phyloP scores from a whole-genome alignment of 2,113 vertebrate species.

The Bostrychus sinensis region DNA sequence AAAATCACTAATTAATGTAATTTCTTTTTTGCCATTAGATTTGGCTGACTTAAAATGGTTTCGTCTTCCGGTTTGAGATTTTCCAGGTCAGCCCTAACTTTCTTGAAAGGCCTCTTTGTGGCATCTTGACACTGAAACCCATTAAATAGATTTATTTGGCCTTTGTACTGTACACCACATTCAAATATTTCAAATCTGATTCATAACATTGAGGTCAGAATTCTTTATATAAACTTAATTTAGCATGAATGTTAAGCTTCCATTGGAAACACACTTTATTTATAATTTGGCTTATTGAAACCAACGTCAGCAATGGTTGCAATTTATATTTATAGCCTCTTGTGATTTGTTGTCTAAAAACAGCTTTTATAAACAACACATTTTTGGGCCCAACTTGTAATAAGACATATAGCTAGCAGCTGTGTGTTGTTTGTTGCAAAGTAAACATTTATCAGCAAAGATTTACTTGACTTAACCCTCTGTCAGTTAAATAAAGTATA shows the following conservation, averaged over 20 bases:
- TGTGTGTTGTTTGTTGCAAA: conserved; percentile 21
- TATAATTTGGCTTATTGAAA: background rate
- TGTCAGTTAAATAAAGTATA: too few species aligned
- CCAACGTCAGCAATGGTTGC: background rate
- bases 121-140: background rate
- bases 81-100: conserved; percentile 21
- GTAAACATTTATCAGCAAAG: background rate
- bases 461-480: background rate
- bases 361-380: conserved; percentile 12
- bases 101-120: background rate
- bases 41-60: too few species aligned
- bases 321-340: conserved; percentile 4
- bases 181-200: background rate
- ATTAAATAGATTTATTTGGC: conserved; percentile 22
- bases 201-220: background rate
- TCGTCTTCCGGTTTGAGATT: conserved; percentile 21
- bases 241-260: background rate
- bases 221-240: too few species aligned
- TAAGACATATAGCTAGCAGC: conserved; percentile 3
- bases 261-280: background rate
- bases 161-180: background rate
- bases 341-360: conserved; percentile 9
- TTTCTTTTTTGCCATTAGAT: too few species aligned
- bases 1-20: background rate
- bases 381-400: conserved; percentile 2